phyloP scores from a whole-genome alignment of 2,888 invertebrate species.

The Cheilosia scutellata region DNA sequence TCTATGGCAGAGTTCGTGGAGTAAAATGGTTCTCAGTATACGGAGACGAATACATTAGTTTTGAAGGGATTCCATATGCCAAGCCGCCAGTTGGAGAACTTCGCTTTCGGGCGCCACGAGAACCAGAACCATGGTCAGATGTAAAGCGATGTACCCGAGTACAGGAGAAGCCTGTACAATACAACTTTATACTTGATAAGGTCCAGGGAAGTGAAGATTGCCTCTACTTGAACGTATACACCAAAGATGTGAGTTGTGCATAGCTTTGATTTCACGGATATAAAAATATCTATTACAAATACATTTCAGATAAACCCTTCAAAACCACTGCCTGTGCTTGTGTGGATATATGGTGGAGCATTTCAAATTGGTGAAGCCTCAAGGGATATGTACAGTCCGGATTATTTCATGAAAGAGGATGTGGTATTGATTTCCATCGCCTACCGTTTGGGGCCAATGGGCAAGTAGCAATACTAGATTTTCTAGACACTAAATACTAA shows the following conservation, averaged over 20 bases:
- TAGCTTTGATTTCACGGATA: background rate
- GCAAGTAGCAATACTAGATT: constrained; percentile 63
- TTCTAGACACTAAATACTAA: background rate
- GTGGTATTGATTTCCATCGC: constrained; percentile 84
- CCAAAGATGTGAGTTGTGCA: constrained; percentile 79
- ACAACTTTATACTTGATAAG: constrained; percentile 81
- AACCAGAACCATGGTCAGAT: constrained; percentile 84
- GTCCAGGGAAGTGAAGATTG: constrained; percentile 85
- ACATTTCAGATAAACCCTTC: constrained; percentile 79
- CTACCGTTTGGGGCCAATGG: constrained; percentile 85
- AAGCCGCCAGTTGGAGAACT: constrained; percentile 82
- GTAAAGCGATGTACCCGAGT: constrained; percentile 83
- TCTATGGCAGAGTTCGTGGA: constrained; percentile 82
- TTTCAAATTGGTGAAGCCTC: constrained; percentile 85
- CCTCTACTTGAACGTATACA: constrained; percentile 85
- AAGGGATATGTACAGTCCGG: constrained; percentile 84
- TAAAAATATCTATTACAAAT: background rate
- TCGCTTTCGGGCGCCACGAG: constrained; percentile 84
- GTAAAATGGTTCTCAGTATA: constrained; percentile 82
- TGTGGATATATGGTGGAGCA: constrained; percentile 85
- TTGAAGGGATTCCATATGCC: constrained; percentile 83
- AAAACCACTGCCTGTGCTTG: constrained; percentile 83
- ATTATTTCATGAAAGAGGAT: constrained; percentile 84
- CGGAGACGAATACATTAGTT: constrained; percentile 81
- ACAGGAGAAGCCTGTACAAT: constrained; percentile 82